phyloP scores from a whole-genome alignment of 2,113 vertebrate species.

The Chionis minor region DNA sequence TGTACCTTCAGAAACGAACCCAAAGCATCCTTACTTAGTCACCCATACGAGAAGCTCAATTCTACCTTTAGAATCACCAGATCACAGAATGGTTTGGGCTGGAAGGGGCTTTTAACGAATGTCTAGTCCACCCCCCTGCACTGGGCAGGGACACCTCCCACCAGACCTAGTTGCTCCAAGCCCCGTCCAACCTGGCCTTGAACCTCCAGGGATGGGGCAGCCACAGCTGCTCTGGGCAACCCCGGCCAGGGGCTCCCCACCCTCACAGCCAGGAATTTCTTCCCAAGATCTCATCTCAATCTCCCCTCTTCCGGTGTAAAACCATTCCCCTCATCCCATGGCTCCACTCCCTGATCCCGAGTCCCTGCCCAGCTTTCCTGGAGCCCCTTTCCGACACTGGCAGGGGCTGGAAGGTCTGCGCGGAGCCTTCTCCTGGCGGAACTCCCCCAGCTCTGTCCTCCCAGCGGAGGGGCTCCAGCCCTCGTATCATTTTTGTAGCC shows the following conservation, averaged over 20 bases:
- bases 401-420: background rate
- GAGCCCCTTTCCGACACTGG: accelerated
- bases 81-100: accelerated
- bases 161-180: accelerated
- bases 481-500: accelerated
- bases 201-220: background rate
- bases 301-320: background rate
- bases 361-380: background rate
- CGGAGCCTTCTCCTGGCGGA: background rate
- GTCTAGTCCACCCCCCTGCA: accelerated
- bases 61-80: background rate
- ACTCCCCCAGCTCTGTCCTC: background rate
- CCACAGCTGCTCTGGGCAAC: background rate
- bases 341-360: background rate
- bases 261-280: background rate
- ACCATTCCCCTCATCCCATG: background rate
- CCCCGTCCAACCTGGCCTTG: background rate
- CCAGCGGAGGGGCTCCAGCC: background rate
- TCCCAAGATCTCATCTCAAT: no score
- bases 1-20: background rate
- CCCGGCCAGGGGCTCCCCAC: background rate
- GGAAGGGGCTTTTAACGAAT: accelerated
- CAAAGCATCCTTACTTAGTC: background rate
- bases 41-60: background rate
- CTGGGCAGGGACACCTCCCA: accelerated